Evolutionary conservation across 2,113 vertebrate species (phyloP), one percentile per base, ranked within the genome.

Genomic region (Pogonocichla stellata): DNA sequence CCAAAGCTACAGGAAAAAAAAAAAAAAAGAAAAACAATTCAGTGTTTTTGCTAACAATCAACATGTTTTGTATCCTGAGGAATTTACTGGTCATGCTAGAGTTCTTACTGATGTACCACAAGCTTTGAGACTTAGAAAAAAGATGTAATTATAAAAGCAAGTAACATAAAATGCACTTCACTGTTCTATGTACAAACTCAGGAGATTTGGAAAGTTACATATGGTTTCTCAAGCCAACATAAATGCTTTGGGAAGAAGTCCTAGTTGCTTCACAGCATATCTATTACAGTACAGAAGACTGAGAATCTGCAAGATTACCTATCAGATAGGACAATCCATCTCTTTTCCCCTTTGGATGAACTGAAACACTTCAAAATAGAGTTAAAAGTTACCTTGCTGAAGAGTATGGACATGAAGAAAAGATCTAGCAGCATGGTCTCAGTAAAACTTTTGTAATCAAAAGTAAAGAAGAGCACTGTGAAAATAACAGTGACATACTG

Each of bases 391-490:
- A 99, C 99, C 98, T 99, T 99, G 98, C 98, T 99, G 98, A 99
- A 99, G 97, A 99, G 93, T 71, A 99, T 99, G 95, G 99, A 99
- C 99, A 99, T 99, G 96, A 99, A 98, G 98, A 99, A 99, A 95
- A 99, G 99, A 97, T 99, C 99, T 90, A 99, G 98, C 50, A 99
- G 98, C 98, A 99, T 98, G 42, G 99, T 99, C 98, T 99, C 99
- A 9, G 99, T 99, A 96, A 99, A 99, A 77, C 98, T 98, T 80
- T 97, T 98, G 96, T 99, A 99, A 97, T 99, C 99, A 88, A 99
- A 99, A 95, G 98, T 99, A 98, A 99, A 99, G 98, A 99, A 99
- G 90, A 99, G 99, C 95, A 99, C 98, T 92, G 99, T 99, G 95
- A 99, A 99, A 98, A 99, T 98, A 96, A 99, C 98, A 40, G 99